Evolutionary conservation across 2,888 invertebrate genomes (phyloP).

Genomic region (Drosophila pegasa): DNA sequence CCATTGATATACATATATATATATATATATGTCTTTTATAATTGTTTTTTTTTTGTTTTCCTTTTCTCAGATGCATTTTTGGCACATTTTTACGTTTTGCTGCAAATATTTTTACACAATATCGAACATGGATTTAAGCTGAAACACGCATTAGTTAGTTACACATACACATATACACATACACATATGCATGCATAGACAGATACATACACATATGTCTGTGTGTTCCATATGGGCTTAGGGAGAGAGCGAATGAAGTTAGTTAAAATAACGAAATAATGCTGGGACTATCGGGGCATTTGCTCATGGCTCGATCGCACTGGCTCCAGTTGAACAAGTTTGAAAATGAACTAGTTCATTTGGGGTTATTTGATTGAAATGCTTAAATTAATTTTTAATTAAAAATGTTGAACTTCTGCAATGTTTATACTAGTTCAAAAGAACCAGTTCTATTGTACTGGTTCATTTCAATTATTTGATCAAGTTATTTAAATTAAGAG

Average conservation of each 20-base stretch:
- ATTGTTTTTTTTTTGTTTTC: slow-evolving; percentile 7
- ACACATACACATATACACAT: slow-evolving; percentile 1
- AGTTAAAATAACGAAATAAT: slow-evolving; percentile 3
- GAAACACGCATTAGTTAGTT: slow-evolving; percentile 23
- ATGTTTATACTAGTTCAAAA: background rate
- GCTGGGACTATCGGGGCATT: slow-evolving; percentile 13
- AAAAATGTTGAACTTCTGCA: background rate
- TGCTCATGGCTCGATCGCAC: background rate
- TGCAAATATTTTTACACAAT: slow-evolving; percentile 54
- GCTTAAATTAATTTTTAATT: background rate
- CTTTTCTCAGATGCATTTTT: slow-evolving; percentile 58
- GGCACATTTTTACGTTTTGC: slow-evolving; percentile 56
- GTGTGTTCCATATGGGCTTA: slow-evolving; percentile 13
- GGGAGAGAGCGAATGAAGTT: slow-evolving; percentile 21
- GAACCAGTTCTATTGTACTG: background rate
- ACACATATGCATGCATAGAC: background rate
- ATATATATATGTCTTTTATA: background rate
- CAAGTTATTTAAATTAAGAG: background rate
- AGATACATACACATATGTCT: background rate
- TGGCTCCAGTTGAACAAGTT: background rate
- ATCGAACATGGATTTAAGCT: slow-evolving; percentile 50
- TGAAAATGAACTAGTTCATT: background rate
- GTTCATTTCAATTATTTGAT: background rate
- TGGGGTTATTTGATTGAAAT: background rate
- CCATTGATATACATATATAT: slow-evolving; percentile 20